phyloP scores from a whole-genome alignment of 92 coral and sea anemone genomes.

The Actinostola sp. region DNA sequence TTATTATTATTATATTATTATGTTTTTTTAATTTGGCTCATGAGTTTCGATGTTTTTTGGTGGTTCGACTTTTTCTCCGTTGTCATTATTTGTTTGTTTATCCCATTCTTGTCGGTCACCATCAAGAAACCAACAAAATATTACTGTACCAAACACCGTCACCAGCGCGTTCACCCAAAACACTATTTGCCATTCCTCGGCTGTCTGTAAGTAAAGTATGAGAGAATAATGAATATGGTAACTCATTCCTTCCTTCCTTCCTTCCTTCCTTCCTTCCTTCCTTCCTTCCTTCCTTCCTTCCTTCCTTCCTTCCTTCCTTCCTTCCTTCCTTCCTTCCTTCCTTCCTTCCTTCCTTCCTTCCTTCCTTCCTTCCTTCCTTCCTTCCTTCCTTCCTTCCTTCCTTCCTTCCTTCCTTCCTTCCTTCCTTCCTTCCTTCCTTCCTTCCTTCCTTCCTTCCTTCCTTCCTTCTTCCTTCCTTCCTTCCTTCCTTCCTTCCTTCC shows the following conservation, averaged over 20 bases:
- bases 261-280: too few species aligned
- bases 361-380: too few species aligned
- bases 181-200: conserved; percentile 81
- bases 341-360: too few species aligned
- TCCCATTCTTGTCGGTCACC: conserved; percentile 95
- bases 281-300: too few species aligned
- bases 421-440: too few species aligned
- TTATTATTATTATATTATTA: too few species aligned
- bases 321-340: too few species aligned
- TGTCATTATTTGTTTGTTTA: conserved; percentile 26
- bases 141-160: conserved; percentile 57
- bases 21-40: conserved; percentile 5
- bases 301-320: too few species aligned
- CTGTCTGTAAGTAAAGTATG: conserved; percentile 52
- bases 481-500: neutral
- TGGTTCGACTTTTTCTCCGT: conserved; percentile 18
- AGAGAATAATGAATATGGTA: neutral
- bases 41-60: conserved; percentile 18
- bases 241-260: neutral
- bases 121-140: conserved; percentile 64
- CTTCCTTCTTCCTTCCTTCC: conserved; percentile 1
- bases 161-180: conserved; percentile 89
- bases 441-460: neutral
- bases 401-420: too few species aligned
- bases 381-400: too few species aligned